phyloP scores from a whole-genome alignment of 2,113 vertebrate species.

The Noctilio leporinus region DNA sequence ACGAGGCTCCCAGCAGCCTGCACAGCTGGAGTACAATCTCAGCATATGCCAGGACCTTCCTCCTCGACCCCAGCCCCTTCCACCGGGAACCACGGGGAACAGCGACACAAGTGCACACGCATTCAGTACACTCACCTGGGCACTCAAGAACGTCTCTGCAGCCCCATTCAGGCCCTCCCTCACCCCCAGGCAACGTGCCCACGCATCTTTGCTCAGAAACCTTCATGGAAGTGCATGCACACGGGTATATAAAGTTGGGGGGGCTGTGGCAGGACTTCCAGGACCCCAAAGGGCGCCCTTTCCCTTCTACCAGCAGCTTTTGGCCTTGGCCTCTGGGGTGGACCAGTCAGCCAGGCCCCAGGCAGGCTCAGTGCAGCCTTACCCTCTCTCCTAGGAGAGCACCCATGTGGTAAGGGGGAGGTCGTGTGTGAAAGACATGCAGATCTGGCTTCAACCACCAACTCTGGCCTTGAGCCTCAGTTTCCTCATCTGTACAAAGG shows the following conservation, averaged over 20 bases:
- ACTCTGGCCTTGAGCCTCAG: background rate
- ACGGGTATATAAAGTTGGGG: accelerated
- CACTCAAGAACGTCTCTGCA: accelerated
- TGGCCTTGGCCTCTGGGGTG: background rate
- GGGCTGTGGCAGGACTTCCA: background rate
- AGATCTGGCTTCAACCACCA: background rate
- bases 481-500: background rate
- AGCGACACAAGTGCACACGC: accelerated
- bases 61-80: accelerated
- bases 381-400: background rate
- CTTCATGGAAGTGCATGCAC: background rate
- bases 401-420: background rate
- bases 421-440: background rate
- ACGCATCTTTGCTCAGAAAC: background rate
- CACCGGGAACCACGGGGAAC: background rate
- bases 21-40: accelerated
- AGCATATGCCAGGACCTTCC: background rate
- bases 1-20: accelerated
- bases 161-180: background rate
- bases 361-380: background rate
- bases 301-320: background rate
- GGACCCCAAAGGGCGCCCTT: background rate
- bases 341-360: background rate
- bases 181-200: accelerated
- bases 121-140: background rate